Base-by-base conservation (phyloP, 1,140 invertebrate species). In the Meloidogyne floridensis region DNA sequence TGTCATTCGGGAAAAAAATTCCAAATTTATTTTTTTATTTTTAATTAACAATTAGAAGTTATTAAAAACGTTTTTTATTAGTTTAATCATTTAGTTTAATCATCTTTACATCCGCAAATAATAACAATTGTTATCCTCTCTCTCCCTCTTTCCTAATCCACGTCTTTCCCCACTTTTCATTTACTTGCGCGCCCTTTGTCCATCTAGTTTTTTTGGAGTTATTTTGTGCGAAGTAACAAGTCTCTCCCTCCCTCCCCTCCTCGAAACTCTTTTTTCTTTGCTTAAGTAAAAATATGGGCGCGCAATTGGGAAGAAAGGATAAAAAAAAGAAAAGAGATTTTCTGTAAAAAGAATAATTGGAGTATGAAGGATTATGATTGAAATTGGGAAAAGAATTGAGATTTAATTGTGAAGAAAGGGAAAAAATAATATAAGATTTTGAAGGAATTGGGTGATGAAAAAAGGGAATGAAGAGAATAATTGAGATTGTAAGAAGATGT, bases 281-380 rank as follows among this genome's bases (percentile, higher is more conserved):
- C 7, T 65, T 65, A n/a, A 65, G 10, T n/a, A n/a, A 65, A 65
- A 65, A 65, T 65, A 65, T 65, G 59, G 3, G 59, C 15, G 10
- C 53, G 53, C 53, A 54, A 54, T 54, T 54, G 8, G 53, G 10
- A 54, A 54, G 7, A 65, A 65, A 65, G 15, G n/a, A 6, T 32
- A 32, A 32, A 32, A 32, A 32, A 32, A 32, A 32, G 32, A 32
- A 32, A 32, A 32, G 32, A 32, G 32, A 32, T 5, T 65, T n/a
- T 65, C 59, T n/a, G n/a, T 65, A 65, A 32, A 32, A 65, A 65
- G 59, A 15, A 65, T 65, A 65, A 65, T 65, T 65, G 59, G 59
- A 65, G 59, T 65, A 65, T 65, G 10, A 65, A 65, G 59, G 59
- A 65, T 65, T 65, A 65, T 65, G 59, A 65, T 65, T 15, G n/a